Evolutionary conservation across 2,797 vertebrate genomes (phyloP).

Genomic region (Oryzias sinensis): DNA sequence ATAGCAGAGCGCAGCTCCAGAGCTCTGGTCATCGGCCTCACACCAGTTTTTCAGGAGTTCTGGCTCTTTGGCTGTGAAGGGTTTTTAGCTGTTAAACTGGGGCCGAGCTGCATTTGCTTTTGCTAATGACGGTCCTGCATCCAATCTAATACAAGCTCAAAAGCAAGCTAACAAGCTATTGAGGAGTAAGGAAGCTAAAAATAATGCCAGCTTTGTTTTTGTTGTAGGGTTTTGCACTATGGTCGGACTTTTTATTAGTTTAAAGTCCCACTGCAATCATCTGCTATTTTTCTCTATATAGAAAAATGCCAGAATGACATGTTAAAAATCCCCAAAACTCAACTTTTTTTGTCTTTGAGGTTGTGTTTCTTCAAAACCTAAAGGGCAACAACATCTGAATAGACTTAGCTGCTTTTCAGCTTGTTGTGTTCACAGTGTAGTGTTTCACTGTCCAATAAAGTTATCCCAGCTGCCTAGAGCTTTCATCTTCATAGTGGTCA

Average conservation of each 20-base stretch:
- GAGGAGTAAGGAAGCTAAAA: neutral
- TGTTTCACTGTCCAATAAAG: too few relatives aligned
- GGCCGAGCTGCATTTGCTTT: conserved; percentile 13
- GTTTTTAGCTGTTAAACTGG: conserved; percentile 43
- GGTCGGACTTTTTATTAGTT: neutral
- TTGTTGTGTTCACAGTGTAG: too few relatives aligned
- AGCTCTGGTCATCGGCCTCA: conserved; percentile 42
- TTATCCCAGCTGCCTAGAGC: too few relatives aligned
- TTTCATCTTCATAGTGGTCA: too few relatives aligned
- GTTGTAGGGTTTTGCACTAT: neutral
- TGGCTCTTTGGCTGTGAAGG: conserved; percentile 21
- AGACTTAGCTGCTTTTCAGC: too few relatives aligned
- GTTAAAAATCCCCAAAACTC: too few relatives aligned
- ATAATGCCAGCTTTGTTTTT: neutral
- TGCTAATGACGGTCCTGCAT: conserved; percentile 38
- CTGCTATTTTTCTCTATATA: too few relatives aligned
- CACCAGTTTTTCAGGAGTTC: conserved; percentile 31
- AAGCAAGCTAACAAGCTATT: neutral
- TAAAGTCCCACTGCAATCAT: too few relatives aligned
- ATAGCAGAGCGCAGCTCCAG: conserved; percentile 58
- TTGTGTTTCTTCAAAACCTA: too few relatives aligned
- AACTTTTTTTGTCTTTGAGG: too few relatives aligned
- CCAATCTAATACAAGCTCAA: conserved; percentile 1
- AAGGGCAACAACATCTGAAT: too few relatives aligned
- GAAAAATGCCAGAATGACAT: too few relatives aligned